Percentiles rank a stretch among this genome's conserved stretches.
Conservation (phyloP, 2,113 vertebrate genomes). For the Pelecanoides urinatrix region DNA sequence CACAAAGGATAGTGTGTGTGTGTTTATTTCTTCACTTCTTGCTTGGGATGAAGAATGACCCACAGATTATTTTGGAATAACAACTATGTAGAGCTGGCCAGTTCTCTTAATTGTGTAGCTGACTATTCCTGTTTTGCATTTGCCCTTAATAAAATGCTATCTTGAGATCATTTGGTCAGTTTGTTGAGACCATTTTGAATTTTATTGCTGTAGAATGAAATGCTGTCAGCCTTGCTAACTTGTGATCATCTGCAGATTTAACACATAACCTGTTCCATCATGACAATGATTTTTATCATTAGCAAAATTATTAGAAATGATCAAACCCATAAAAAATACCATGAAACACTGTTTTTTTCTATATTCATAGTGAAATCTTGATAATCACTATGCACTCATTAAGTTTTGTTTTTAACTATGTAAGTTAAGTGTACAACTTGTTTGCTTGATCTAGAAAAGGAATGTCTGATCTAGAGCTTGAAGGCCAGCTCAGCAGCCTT, state of each 20-base stretch:
- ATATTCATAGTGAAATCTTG: not conserved
- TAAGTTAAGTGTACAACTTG: not conserved
- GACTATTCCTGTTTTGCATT: not conserved
- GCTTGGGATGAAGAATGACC: not conserved
- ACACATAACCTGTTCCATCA: not conserved
- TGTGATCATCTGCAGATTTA: not conserved
- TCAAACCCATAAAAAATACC: not conserved
- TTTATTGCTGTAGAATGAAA: not conserved
- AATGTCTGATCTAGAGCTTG: not conserved
- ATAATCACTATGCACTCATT: not conserved
- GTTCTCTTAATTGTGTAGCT: not conserved
- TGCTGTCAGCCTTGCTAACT: not conserved
- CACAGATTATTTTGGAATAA: not conserved
- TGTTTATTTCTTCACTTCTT: not conserved
- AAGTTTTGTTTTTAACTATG: accelerated
- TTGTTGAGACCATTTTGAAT: not conserved
- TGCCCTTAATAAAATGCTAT: not conserved
- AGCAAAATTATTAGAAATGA: not conserved
- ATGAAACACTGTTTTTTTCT: not conserved
- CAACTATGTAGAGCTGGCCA: not conserved
- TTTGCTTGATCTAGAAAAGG: not conserved
- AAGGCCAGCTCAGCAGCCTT: not conserved
- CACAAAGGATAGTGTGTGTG: too few species aligned
- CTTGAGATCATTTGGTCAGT: not conserved
- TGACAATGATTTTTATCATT: not conserved